Conservation (phyloP, 1,140 invertebrate genomes). For the Drosophila melanica region DNA sequence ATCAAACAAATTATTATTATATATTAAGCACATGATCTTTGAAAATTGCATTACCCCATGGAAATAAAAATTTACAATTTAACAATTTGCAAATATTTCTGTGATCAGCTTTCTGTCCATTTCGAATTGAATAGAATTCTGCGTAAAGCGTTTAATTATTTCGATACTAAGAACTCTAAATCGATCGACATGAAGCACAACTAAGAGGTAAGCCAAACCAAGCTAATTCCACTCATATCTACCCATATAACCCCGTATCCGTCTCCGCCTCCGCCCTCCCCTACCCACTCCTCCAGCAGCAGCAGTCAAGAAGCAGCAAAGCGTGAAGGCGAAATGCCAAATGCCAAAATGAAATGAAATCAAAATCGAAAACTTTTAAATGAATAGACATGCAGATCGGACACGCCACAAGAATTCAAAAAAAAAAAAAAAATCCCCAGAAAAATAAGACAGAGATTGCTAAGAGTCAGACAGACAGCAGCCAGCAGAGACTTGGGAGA, state of each 20-base stretch:
- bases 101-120: neutral
- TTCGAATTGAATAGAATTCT: neutral
- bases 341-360: slow-evolving; percentile 65
- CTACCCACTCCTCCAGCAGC: neutral
- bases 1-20: too few relatives aligned
- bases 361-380: slow-evolving; percentile 69
- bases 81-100: neutral
- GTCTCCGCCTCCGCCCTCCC: slow-evolving; percentile 5
- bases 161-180: slow-evolving; percentile 36
- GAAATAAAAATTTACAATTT: neutral
- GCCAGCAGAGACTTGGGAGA: neutral
- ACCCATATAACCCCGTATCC: neutral
- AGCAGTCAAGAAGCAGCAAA: slow-evolving; percentile 48
- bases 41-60: too few relatives aligned
- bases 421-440: slow-evolving; percentile 19
- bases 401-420: slow-evolving; percentile 53
- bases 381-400: slow-evolving; percentile 76
- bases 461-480: neutral
- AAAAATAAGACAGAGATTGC: slow-evolving; percentile 16
- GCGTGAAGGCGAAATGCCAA: slow-evolving; percentile 64
- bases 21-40: too few relatives aligned
- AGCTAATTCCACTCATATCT: slow-evolving; percentile 8
- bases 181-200: slow-evolving; percentile 35
- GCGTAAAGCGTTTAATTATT: slow-evolving; percentile 16
- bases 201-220: slow-evolving; percentile 2